These are phyloP conservation scores for Pseudorectes ferrugineus DNA, from an alignment of 2,113 vertebrate genomes.

Conservation along the genomic window DNA sequence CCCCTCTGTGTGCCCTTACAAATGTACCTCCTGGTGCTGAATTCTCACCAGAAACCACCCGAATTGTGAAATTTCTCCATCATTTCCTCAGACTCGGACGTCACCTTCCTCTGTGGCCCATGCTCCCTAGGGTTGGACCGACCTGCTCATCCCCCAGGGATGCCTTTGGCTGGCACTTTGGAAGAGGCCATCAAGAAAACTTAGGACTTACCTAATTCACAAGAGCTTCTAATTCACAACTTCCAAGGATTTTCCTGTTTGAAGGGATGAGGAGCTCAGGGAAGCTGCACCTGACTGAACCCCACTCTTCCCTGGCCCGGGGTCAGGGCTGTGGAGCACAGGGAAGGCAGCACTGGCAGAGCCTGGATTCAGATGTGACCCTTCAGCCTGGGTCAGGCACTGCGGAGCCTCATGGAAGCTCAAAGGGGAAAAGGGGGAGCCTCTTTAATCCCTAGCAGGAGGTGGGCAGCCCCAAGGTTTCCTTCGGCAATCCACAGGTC, in stretches of 20 bases:
- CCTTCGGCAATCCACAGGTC: background rate
- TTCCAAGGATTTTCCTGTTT: background rate
- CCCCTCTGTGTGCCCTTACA: background rate
- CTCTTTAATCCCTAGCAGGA: background rate
- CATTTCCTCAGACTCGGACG: accelerated
- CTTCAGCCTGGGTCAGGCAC: background rate
- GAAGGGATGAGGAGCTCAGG: background rate
- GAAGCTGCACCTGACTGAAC: background rate
- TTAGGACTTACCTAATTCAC: background rate
- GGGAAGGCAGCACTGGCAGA: background rate
- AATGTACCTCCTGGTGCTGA: background rate
- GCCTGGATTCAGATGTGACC: background rate
- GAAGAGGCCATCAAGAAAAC: background rate
- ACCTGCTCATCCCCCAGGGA: accelerated
- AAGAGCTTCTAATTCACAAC: background rate
- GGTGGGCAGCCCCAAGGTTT: background rate
- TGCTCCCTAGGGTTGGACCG: background rate
- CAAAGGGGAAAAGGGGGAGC: background rate
- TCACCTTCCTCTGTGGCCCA: background rate
- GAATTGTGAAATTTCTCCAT: background rate
- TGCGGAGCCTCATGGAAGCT: background rate
- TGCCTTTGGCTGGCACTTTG: background rate
- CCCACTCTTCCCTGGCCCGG: background rate
- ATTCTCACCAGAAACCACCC: background rate
- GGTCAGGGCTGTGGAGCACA: background rate